These are phyloP conservation scores for Brienomyrus brachyistius DNA, from an alignment of 2,113 vertebrate genomes.

Conservation along the genomic window DNA sequence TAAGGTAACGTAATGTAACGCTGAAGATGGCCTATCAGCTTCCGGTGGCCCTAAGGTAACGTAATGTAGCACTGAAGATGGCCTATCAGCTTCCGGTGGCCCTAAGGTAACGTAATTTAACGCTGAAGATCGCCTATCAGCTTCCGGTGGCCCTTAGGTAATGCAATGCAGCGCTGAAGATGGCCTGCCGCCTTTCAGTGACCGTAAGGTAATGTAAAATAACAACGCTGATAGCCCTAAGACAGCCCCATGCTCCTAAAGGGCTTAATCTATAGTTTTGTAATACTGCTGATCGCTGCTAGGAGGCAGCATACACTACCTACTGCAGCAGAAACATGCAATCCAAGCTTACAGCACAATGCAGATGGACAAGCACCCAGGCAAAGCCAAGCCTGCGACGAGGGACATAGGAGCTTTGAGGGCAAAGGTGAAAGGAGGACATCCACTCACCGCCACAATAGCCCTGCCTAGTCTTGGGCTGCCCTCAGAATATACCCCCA, in stretches of 20 bases:
- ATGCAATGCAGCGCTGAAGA: neutral
- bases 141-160: neutral
- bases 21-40: neutral
- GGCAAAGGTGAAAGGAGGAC: neutral
- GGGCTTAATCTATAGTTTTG: neutral
- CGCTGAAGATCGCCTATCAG: neutral
- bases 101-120: neutral
- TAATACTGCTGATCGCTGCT: neutral
- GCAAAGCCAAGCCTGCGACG: neutral
- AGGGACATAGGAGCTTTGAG: neutral
- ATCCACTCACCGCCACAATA: conserved; percentile 67
- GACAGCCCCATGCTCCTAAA: neutral
- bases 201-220: neutral
- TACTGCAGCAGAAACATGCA: neutral
- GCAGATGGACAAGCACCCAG: neutral
- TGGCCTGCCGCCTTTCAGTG: neutral
- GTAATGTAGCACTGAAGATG: neutral
- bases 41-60: neutral
- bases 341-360: neutral
- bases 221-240: neutral
- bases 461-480: conserved; percentile 53
- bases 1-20: neutral
- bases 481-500: conserved; percentile 71
- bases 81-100: neutral
- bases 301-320: neutral